A percentile compares a stretch with the other conserved stretches of the same genome.
These are phyloP conservation scores for Pyrocephalus nanus DNA, from an alignment of 2,797 vertebrate species.

Conservation along the genomic window DNA sequence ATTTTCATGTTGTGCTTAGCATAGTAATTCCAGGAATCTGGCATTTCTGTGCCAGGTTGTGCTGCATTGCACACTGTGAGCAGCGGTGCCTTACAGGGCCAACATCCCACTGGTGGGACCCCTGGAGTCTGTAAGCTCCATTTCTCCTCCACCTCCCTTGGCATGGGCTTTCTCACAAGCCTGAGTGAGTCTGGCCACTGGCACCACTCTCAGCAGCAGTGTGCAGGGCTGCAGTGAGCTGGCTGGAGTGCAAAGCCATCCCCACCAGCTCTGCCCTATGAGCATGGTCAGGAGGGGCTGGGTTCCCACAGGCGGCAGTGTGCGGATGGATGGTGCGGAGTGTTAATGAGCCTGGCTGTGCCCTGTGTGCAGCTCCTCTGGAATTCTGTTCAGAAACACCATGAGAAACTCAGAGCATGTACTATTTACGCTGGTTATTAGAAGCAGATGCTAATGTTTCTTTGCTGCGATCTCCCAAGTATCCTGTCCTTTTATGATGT, in stretches of 20 bases:
- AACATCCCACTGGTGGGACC: fast-evolving
- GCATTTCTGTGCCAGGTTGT: background rate
- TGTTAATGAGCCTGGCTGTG: constrained; percentile 29
- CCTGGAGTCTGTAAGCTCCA: background rate
- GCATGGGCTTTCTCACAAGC: background rate
- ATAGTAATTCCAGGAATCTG: background rate
- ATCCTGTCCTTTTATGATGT: constrained; percentile 76
- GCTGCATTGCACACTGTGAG: background rate
- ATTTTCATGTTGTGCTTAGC: constrained; percentile 14
- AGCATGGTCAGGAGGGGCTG: background rate
- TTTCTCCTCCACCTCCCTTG: background rate
- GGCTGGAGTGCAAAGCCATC: background rate
- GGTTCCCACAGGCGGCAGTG: background rate
- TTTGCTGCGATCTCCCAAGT: constrained; percentile 70
- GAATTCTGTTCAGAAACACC: constrained; percentile 60
- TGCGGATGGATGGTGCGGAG: background rate
- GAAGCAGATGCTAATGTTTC: constrained; percentile 70
- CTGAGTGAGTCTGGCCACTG: background rate
- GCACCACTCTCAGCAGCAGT: background rate
- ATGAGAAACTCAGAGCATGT: constrained; percentile 67
- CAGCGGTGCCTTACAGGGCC: background rate
- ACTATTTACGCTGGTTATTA: constrained; percentile 64
- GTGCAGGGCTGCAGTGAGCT: background rate
- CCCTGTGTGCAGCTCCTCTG: constrained; percentile 31
- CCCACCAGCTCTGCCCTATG: background rate